Percentiles rank a stretch among this genome's conserved stretches.
Conservation (phyloP, 2,113 vertebrate genomes). For the Pteropus alecto region DNA sequence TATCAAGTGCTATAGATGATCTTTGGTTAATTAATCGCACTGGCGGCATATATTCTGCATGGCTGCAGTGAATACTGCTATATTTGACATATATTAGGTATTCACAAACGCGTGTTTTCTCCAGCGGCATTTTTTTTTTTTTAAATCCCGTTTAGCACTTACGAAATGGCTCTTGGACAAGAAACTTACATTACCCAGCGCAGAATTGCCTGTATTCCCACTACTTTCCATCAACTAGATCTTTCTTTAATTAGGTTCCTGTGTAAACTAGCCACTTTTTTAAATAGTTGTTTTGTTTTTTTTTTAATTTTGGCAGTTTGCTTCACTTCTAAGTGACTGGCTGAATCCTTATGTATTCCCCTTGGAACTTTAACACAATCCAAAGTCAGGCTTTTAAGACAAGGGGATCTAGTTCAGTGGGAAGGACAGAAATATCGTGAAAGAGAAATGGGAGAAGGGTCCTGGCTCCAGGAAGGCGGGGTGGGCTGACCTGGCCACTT, state of each 20-base stretch:
- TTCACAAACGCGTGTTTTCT: neutral
- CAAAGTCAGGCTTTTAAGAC: slow-evolving; percentile 59
- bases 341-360: slow-evolving; percentile 39
- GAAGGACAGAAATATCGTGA: slow-evolving; percentile 23
- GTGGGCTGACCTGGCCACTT: accelerated
- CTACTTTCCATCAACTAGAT: slow-evolving; percentile 28
- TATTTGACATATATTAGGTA: neutral
- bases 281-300: neutral
- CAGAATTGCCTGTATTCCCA: slow-evolving; percentile 30
- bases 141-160: neutral
- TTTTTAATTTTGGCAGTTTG: slow-evolving; percentile 18
- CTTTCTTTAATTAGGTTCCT: slow-evolving; percentile 69
- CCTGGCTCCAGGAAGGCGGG: neutral
- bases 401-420: slow-evolving; percentile 9
- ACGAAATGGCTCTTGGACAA: slow-evolving; percentile 45
- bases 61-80: neutral
- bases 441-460: neutral
- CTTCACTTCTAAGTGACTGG: slow-evolving; percentile 53
- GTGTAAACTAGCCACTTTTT: slow-evolving; percentile 51
- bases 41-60: neutral
- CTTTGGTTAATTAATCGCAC: neutral
- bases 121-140: neutral
- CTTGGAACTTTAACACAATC: slow-evolving; percentile 73
- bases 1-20: neutral
- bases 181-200: slow-evolving; percentile 21